phyloP scores from a whole-genome alignment of 92 coral and sea anemone genomes.

The Paramuricea clavata region DNA sequence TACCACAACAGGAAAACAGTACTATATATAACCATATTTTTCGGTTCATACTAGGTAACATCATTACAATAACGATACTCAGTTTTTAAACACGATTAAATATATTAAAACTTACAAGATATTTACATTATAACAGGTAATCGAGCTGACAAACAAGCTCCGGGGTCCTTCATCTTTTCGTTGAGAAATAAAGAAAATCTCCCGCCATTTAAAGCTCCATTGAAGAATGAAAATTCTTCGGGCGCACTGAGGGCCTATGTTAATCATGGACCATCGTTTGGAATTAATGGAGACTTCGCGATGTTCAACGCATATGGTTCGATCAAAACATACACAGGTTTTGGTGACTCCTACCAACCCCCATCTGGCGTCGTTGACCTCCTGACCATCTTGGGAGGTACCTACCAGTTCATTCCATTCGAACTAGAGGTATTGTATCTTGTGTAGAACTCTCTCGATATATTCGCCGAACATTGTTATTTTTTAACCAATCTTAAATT shows the following conservation, averaged over 20 bases:
- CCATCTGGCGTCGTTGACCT: neutral
- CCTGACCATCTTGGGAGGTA: neutral
- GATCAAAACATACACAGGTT: neutral
- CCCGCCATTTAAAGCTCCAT: neutral
- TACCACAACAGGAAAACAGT: too few relatives aligned
- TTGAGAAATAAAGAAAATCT: slow-evolving; percentile 11
- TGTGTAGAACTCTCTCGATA: neutral
- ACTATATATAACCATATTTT: too few relatives aligned
- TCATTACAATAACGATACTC: too few relatives aligned
- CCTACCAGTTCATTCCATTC: neutral
- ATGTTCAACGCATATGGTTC: neutral
- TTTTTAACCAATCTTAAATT: too few relatives aligned
- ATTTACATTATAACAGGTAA: too few relatives aligned
- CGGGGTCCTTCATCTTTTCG: slow-evolving; percentile 10
- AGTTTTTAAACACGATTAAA: too few relatives aligned
- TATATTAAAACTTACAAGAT: too few relatives aligned
- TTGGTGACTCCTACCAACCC: neutral
- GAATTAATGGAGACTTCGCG: neutral
- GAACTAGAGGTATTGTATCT: slow-evolving; percentile 11
- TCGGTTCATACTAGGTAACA: too few relatives aligned
- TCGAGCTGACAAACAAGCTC: neutral
- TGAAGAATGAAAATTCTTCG: neutral
- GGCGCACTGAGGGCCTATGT: neutral
- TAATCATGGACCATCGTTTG: slow-evolving; percentile 14
- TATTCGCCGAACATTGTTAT: too few relatives aligned